Percentiles rank a stretch among this genome's conserved stretches.
These are phyloP conservation scores for Aspidoscelis tigris DNA, from an alignment of 2,113 vertebrate genomes.

Conservation along the genomic window DNA sequence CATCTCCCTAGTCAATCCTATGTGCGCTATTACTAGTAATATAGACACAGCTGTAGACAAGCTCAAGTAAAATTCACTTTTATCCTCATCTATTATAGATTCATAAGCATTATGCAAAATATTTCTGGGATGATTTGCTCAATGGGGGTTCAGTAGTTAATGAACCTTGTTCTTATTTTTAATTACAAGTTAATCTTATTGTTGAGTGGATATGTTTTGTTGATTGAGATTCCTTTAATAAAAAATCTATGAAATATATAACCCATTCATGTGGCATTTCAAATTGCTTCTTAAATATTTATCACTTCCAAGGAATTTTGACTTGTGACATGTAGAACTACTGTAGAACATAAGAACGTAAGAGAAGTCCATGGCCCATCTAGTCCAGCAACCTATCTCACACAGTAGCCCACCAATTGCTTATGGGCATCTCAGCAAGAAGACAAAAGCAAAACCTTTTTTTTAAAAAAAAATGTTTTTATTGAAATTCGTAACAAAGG, in stretches of 20 bases:
- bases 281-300: background rate
- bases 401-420: no score
- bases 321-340: background rate
- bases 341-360: no score
- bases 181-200: slow-evolving; percentile 77
- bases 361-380: background rate
- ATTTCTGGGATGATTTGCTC: slow-evolving; percentile 66
- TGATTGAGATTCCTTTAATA: slow-evolving; percentile 30
- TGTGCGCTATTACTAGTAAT: no score
- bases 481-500: background rate
- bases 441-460: no score
- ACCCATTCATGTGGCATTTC: background rate
- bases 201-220: slow-evolving; percentile 60
- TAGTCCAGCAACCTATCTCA: background rate
- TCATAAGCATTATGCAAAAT: slow-evolving; percentile 71
- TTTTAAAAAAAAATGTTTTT: background rate
- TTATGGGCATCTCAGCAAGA: no score
- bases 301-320: background rate
- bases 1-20: no score
- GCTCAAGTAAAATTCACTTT: slow-evolving; percentile 54
- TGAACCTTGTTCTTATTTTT: slow-evolving; percentile 78
- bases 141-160: slow-evolving; percentile 75
- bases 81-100: slow-evolving; percentile 71
- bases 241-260: background rate
- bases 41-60: background rate